phyloP scores from a whole-genome alignment of 2,797 vertebrate species.

The Anabas testudineus region DNA sequence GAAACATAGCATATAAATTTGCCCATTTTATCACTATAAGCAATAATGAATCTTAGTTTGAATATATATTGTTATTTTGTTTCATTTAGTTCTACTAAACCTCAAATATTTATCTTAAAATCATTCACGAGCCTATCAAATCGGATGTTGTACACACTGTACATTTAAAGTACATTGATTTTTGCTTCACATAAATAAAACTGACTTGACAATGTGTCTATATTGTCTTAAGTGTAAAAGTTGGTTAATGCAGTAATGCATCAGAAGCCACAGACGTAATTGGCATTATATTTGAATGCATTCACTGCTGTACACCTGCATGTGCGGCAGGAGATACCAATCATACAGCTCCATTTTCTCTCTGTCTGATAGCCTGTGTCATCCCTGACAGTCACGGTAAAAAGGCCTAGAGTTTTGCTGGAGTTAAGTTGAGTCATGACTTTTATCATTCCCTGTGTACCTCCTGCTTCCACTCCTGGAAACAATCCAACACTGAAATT shows the following conservation, averaged over 20 bases:
- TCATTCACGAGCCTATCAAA: not conserved
- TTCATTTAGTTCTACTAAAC: no score
- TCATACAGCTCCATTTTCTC: constrained; percentile 5
- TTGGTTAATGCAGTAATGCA: constrained; percentile 22
- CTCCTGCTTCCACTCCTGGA: constrained; percentile 58
- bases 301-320: constrained; percentile 15
- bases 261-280: not conserved
- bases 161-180: no score
- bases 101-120: not conserved
- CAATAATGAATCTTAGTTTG: no score
- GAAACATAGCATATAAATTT: not conserved
- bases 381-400: constrained; percentile 24
- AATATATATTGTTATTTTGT: no score
- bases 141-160: no score
- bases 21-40: no score
- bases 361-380: constrained; percentile 19
- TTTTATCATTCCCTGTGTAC: constrained; percentile 50
- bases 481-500: constrained; percentile 72
- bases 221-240: no score
- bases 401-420: constrained; percentile 46
- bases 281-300: constrained; percentile 7
- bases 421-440: constrained; percentile 69
- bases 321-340: constrained; percentile 18
- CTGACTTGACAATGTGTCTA: not conserved
- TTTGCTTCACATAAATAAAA: no score